Evolutionary conservation across 2,797 vertebrate species (phyloP).

Genomic region (Neopelma chrysocephalum): DNA sequence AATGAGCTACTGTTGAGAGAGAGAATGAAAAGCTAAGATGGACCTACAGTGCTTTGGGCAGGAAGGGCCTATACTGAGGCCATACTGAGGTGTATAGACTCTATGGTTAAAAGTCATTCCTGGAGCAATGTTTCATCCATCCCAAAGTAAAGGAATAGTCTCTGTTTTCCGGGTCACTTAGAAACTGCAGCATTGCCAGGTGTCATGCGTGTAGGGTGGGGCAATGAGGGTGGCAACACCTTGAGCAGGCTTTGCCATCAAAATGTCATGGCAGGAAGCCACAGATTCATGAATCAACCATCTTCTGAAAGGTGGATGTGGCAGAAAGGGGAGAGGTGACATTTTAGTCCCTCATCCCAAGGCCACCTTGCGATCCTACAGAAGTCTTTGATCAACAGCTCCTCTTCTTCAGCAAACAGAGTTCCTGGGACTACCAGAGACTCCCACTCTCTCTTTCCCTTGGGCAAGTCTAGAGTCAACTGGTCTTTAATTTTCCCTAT

Average conservation of each 20-base stretch:
- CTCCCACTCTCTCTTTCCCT: rapidly evolving
- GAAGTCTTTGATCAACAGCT: not conserved
- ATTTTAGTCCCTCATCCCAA: not conserved
- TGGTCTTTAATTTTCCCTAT: not conserved
- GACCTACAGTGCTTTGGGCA: not conserved
- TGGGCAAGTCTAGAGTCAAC: not conserved
- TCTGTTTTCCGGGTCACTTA: not conserved
- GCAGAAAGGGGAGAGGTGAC: not conserved
- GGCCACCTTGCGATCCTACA: not conserved
- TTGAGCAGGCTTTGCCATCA: not conserved
- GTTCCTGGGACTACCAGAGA: rapidly evolving
- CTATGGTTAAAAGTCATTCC: rapidly evolving
- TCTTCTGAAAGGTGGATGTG: not conserved
- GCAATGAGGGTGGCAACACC: not conserved
- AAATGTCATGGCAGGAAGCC: not conserved
- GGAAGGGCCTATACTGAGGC: not conserved
- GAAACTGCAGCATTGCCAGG: rapidly evolving
- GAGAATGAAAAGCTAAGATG: not conserved
- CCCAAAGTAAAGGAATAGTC: not conserved
- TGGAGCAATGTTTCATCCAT: not conserved
- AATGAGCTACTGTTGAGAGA: not conserved
- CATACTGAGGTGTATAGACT: not conserved
- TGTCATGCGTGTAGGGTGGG: rapidly evolving
- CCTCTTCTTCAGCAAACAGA: rapidly evolving
- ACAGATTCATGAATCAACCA: not conserved